A percentile compares a stretch with the other conserved stretches of the same genome.
Evolutionary conservation across 1,140 invertebrate genomes (phyloP).

Genomic region (Pemphigus obesinymphae): DNA sequence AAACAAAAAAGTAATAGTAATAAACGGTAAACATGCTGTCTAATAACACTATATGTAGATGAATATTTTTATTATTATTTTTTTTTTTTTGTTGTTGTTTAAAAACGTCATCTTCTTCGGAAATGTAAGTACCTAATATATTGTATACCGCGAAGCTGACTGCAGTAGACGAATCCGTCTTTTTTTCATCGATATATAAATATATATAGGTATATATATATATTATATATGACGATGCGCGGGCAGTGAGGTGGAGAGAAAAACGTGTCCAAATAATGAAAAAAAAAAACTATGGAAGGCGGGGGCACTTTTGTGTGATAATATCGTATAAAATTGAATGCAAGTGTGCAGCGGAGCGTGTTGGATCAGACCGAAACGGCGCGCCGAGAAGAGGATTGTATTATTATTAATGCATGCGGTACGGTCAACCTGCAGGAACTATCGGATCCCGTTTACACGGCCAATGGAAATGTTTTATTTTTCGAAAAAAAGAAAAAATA

Average conservation of each 20-base stretch:
- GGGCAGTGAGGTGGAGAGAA: background rate
- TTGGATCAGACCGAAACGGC: background rate
- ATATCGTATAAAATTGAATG: background rate
- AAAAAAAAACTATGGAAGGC: background rate
- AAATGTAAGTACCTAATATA: no score
- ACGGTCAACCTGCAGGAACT: background rate
- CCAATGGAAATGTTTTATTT: background rate
- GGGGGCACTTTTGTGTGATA: background rate
- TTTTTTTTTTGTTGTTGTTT: no score
- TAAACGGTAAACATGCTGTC: no score
- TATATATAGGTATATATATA: background rate
- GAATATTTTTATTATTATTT: no score
- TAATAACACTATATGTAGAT: no score
- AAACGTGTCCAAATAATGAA: background rate
- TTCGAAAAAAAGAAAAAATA: background rate
- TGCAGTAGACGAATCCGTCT: no score
- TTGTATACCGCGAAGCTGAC: no score
- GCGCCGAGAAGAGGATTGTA: background rate
- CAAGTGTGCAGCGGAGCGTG: background rate
- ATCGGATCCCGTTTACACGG: no score
- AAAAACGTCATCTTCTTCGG: no score
- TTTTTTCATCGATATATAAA: background rate
- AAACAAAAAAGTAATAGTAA: no score
- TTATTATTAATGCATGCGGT: background rate
- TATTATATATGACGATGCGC: background rate